Evolutionary conservation across 2,797 vertebrate genomes (phyloP), one percentile per base, ranked within the genome.

Genomic region (Mormyrus hasselquistii): DNA sequence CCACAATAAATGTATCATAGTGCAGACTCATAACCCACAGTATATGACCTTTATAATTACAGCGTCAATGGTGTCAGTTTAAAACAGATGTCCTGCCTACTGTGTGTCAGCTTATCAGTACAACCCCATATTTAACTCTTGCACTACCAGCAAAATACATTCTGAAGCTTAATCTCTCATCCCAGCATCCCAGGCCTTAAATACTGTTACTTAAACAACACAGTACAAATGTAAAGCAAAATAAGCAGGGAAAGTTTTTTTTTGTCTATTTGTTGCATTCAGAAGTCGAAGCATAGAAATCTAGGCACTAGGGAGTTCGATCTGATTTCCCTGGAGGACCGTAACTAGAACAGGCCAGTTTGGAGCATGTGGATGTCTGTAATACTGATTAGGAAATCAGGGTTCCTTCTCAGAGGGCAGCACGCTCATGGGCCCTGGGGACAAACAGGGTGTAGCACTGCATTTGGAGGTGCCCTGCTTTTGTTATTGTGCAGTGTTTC

Each of bases 401-500:
- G 76, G 76, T 47, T 82, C 41, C 76, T 22, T 47, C 76, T 82
- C 76, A 7, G 41, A 82, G 76, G 76, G 76, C 22, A 53, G 4
- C n/a, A 5, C 4, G 6, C 2, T 34, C 8, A 9, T 22, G 8
- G 1, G 41, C 49, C n/a, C 49, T 10, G 25, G 14, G 47, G n/a
- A 85, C 1, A 53, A 7, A 10, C n/a, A 47, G 10, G 83, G 83
- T 10, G 49, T 4, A 34, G 76, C 8, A 2, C 12, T 69, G 25
- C 62, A 49, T 83, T 91, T 86, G 90, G 89, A 87, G 83, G 84
- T 86, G 90, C 91, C 91, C 83, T 12, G 84, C 1, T 22, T 92
- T 90, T 88, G 55, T 85, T 44, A 90, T 91, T 92, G 88, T 89
- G 91, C 87, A 89, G 91, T 90, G 90, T 91, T 91, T 89, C 88